Percentiles rank a stretch among this genome's conserved stretches.
Conservation (phyloP, 2,797 vertebrate species). For the Chaetophractus vellerosus region DNA sequence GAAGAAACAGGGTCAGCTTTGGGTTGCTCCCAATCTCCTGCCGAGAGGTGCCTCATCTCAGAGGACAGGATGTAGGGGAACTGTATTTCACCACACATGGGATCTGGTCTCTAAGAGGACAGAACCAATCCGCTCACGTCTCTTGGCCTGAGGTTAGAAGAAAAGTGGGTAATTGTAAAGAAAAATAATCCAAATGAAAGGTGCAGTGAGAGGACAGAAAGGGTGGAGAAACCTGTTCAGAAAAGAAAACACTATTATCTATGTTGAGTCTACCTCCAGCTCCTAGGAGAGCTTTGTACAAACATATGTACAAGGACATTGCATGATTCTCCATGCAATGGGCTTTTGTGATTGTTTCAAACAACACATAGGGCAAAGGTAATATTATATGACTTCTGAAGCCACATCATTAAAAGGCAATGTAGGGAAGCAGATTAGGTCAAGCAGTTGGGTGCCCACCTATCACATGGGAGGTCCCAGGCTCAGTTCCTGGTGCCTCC, state of each 20-base stretch:
- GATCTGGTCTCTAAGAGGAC: not conserved
- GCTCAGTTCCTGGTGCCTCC: no score
- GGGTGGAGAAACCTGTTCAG: not conserved
- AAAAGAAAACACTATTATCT: not conserved
- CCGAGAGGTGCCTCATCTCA: not conserved
- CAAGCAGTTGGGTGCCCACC: no score
- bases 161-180: not conserved
- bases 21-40: not conserved
- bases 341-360: not conserved
- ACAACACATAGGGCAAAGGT: not conserved
- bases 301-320: not conserved
- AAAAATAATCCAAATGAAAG: conserved; percentile 40
- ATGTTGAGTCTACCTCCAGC: not conserved
- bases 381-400: not conserved
- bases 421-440: no score
- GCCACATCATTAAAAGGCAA: not conserved
- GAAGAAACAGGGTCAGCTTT: not conserved
- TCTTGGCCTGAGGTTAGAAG: not conserved
- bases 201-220: not conserved
- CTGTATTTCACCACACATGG: not conserved
- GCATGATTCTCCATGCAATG: not conserved
- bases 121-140: not conserved
- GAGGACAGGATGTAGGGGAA: not conserved
- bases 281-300: conserved; percentile 1
- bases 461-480: no score